Conservation (phyloP, 2,888 invertebrate species). For the Nyleta sp. region DNA sequence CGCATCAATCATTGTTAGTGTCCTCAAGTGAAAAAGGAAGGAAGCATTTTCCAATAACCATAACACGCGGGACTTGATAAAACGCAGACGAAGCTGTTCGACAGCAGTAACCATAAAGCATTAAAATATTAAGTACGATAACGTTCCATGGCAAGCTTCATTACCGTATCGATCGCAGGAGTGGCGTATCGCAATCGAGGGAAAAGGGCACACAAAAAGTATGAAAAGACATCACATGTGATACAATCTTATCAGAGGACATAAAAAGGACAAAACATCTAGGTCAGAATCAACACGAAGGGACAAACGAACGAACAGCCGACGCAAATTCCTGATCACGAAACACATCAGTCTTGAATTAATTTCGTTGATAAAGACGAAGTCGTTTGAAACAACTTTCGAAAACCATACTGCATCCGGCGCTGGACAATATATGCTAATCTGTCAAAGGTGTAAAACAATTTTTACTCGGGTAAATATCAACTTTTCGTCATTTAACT, state of each 20-base stretch:
- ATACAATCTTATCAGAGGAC: slow-evolving; percentile 10
- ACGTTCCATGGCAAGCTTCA: slow-evolving; percentile 69
- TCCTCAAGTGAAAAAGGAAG: slow-evolving; percentile 11
- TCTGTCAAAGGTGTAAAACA: no score
- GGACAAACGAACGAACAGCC: background rate
- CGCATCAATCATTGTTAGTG: slow-evolving; percentile 17
- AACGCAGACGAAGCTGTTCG: slow-evolving; percentile 37
- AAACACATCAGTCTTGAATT: no score
- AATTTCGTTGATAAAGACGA: background rate
- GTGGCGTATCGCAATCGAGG: slow-evolving; percentile 59
- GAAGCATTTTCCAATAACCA: slow-evolving; percentile 30
- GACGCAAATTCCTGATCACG: background rate
- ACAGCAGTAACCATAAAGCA: slow-evolving; percentile 68
- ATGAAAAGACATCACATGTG: background rate
- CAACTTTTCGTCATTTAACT: no score
- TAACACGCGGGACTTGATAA: slow-evolving; percentile 27
- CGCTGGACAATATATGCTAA: no score
- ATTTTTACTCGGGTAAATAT: no score
- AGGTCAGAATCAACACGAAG: background rate
- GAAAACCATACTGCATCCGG: no score
- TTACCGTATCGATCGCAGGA: slow-evolving; percentile 74
- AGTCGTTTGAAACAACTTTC: no score
- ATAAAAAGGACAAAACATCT: background rate
- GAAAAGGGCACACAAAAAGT: slow-evolving; percentile 7
- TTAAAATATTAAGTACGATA: slow-evolving; percentile 71